Percentiles rank a stretch among this genome's conserved stretches.
Conservation (phyloP, 2,797 vertebrate genomes). For the Scolopax bukidnonensis region DNA sequence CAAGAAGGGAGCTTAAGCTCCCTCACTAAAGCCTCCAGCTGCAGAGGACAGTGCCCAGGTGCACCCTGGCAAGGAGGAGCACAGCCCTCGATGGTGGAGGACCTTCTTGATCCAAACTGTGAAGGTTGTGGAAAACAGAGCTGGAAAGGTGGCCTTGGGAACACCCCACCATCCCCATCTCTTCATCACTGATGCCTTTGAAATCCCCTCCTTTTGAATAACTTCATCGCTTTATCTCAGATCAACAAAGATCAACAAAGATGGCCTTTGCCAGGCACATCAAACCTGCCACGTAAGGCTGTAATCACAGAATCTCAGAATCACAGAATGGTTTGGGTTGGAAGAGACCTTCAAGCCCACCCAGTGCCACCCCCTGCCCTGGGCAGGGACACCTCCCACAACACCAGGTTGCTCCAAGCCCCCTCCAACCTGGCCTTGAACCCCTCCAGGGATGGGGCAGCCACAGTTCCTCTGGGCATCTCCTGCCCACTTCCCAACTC, state of each 20-base stretch:
- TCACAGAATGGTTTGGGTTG: neutral
- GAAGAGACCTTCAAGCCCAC: neutral
- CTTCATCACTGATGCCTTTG: neutral
- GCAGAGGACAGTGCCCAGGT: neutral
- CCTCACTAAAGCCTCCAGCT: too few species aligned
- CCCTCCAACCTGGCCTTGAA: too few species aligned
- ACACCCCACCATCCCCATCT: rapidly evolving
- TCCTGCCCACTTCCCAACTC: neutral
- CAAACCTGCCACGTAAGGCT: neutral
- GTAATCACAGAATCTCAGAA: neutral
- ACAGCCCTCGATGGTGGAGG: too few species aligned
- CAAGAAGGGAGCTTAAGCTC: neutral
- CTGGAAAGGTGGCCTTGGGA: neutral
- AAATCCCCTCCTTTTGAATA: too few species aligned
- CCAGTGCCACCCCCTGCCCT: neutral
- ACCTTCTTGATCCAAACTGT: neutral
- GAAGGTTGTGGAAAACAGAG: rapidly evolving
- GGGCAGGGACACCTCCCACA: neutral
- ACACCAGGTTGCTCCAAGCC: neutral
- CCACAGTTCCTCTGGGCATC: too few species aligned
- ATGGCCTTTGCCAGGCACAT: neutral
- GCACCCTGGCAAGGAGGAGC: neutral
- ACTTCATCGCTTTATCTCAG: neutral
- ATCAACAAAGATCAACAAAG: neutral
- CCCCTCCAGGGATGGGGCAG: too few species aligned